Evolutionary conservation across 1,140 invertebrate species (phyloP).

Genomic region (Eueides isabella): DNA sequence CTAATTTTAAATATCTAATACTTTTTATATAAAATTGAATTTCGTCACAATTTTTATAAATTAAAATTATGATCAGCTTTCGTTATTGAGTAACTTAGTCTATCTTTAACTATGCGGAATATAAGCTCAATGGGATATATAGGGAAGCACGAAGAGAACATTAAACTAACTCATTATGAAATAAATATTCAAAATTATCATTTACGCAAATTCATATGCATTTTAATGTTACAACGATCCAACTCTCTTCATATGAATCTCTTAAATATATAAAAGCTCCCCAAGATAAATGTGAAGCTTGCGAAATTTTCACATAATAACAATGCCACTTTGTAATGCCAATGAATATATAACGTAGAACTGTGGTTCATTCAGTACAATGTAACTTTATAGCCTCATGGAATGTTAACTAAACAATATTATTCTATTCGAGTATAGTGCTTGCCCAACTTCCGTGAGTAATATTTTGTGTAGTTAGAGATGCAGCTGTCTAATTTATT

Average conservation of each 20-base stretch:
- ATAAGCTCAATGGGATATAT: too few relatives aligned
- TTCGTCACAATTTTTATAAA: too few relatives aligned
- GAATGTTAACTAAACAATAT: constrained; percentile 38
- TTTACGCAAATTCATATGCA: neutral
- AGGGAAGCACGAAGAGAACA: too few relatives aligned
- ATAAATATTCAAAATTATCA: neutral
- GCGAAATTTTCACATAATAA: constrained; percentile 2
- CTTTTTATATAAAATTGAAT: too few relatives aligned
- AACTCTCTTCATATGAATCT: neutral
- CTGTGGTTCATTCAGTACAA: constrained; percentile 30
- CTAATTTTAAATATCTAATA: too few relatives aligned
- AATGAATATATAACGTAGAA: neutral
- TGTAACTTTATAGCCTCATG: constrained; percentile 38
- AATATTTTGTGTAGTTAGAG: constrained; percentile 13
- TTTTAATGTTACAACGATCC: neutral
- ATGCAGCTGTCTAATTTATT: neutral
- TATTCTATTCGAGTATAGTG: constrained; percentile 23
- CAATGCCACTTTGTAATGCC: neutral
- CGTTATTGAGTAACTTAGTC: too few relatives aligned
- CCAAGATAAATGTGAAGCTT: neutral
- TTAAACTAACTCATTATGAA: too few relatives aligned
- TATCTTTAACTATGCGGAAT: too few relatives aligned
- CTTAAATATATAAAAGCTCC: constrained; percentile 5
- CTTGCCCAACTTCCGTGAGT: constrained; percentile 27
- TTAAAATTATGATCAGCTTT: too few relatives aligned